Base-by-base conservation (phyloP, 2,797 vertebrate genomes). In the Sparidentex hasta region DNA sequence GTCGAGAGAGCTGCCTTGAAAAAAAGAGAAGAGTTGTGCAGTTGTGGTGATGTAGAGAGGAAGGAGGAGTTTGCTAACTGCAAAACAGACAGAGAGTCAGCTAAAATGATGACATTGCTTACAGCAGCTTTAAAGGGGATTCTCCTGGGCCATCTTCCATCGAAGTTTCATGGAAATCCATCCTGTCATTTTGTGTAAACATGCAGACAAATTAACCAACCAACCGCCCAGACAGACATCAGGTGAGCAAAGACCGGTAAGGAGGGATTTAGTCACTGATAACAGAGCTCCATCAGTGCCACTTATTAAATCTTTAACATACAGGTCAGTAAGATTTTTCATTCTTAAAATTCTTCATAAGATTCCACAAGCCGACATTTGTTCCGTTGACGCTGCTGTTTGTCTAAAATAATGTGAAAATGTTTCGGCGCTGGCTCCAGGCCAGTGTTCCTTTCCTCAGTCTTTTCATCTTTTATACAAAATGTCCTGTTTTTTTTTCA, bases 381-480 rank as follows among this genome's bases (percentile, higher is more conserved):
- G 8, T 11, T 55, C 14, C 17, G 46, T 38, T 38, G 2, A 56
- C 38, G 51, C 18, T 47, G 43, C 7, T 38, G 38, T 11, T 11
- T 67, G 54, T 17, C n/a, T 61, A 44, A 67, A 47, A 59, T 33
- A 61, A 50, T 29, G 61, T 65, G 51, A 33, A 27, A 58, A 59
- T 63, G 51, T 71, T 54, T 68, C 41, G 66, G 55, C 18, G 20
- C 51, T 65, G 27, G 3, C 43, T 27, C 41, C 14, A 74, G 18
- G n/a, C 18, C 27, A 52, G 8, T 16, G 4, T 25, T n/a, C 51
- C 6, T 56, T 47, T 52, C 16, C 11, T 65, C 11, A 25, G 41
- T 57, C 0, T 17, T 54, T 55, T 18, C 3, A 47, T 51, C 2
- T 51, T 20, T 44, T 16, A 8, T 33, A 16, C 12, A 8, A 7